Conservation (phyloP, 2,888 invertebrate genomes). For the Lithophane semibrunnea region DNA sequence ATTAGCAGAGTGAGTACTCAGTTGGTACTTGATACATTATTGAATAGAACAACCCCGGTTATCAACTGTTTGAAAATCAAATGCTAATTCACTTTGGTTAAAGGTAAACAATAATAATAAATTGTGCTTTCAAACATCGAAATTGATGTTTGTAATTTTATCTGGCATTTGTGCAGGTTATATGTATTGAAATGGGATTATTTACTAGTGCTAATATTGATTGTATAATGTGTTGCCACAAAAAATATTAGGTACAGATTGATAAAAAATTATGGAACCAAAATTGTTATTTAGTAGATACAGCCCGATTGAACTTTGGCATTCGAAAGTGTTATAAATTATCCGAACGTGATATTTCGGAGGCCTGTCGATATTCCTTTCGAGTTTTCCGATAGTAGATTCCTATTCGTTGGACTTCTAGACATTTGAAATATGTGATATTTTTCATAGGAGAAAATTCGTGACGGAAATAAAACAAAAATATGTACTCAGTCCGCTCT, state of each 20-base stretch:
- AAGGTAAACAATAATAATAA: slow-evolving; percentile 26
- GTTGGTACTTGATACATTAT: slow-evolving; percentile 1
- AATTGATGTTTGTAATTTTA: slow-evolving; percentile 30
- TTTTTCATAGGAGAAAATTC: slow-evolving; percentile 7
- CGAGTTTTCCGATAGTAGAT: slow-evolving; percentile 16
- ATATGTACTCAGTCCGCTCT: slow-evolving; percentile 23
- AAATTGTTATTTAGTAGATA: slow-evolving; percentile 25
- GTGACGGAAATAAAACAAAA: slow-evolving; percentile 34
- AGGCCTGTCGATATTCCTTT: slow-evolving; percentile 34
- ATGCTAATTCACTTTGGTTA: slow-evolving; percentile 35
- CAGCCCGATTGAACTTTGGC: slow-evolving; percentile 30
- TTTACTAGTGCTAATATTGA: not conserved
- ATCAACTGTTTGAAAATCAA: slow-evolving; percentile 24
- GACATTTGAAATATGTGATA: slow-evolving; percentile 3
- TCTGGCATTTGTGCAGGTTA: not conserved
- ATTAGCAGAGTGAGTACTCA: slow-evolving; percentile 5
- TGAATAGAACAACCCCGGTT: slow-evolving; percentile 6
- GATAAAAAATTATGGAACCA: too few relatives aligned
- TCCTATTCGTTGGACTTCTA: not conserved
- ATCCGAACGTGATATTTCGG: slow-evolving; percentile 52
- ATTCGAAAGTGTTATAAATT: slow-evolving; percentile 57
- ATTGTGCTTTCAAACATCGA: slow-evolving; percentile 29
- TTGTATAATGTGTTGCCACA: not conserved
- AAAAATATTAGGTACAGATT: too few relatives aligned
- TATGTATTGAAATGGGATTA: slow-evolving; percentile 22